These are phyloP conservation scores for Enteromius afrohamiltoni DNA, from an alignment of 2,797 vertebrate species.

Conservation along the genomic window DNA sequence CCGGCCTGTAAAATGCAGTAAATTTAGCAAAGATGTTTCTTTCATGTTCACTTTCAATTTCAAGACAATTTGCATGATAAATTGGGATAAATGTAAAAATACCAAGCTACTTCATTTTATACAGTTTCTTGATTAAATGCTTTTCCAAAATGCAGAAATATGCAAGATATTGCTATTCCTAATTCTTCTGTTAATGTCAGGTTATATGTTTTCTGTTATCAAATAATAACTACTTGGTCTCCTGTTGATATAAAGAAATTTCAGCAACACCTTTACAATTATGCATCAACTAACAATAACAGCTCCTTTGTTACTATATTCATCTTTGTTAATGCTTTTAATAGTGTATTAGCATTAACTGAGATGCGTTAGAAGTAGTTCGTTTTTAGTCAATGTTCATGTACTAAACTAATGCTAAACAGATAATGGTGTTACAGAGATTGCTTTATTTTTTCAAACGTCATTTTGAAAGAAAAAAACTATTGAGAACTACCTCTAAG, in stretches of 20 bases:
- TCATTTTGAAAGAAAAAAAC: background rate
- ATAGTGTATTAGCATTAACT: background rate
- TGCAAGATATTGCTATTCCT: background rate
- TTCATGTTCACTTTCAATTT: background rate
- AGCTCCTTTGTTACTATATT: background rate
- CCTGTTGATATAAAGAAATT: background rate
- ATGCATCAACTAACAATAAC: background rate
- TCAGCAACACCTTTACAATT: background rate
- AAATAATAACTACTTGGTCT: constrained; percentile 5
- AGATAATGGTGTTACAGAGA: background rate
- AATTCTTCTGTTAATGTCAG: background rate
- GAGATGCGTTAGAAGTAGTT: background rate
- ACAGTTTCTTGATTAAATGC: background rate
- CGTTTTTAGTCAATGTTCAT: background rate
- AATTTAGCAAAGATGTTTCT: background rate
- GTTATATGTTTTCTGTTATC: background rate
- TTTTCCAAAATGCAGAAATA: constrained; percentile 6
- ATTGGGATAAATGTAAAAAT: background rate
- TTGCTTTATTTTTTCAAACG: background rate
- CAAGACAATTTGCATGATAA: background rate
- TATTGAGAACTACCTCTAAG: background rate
- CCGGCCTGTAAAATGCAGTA: background rate
- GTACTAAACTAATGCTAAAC: background rate
- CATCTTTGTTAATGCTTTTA: background rate
- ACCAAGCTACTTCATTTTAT: background rate